Percentiles rank a stretch among this genome's conserved stretches.
These are phyloP conservation scores for Sinocyclocheilus maitianheensis DNA, from an alignment of 2,113 vertebrate species.

Conservation along the genomic window DNA sequence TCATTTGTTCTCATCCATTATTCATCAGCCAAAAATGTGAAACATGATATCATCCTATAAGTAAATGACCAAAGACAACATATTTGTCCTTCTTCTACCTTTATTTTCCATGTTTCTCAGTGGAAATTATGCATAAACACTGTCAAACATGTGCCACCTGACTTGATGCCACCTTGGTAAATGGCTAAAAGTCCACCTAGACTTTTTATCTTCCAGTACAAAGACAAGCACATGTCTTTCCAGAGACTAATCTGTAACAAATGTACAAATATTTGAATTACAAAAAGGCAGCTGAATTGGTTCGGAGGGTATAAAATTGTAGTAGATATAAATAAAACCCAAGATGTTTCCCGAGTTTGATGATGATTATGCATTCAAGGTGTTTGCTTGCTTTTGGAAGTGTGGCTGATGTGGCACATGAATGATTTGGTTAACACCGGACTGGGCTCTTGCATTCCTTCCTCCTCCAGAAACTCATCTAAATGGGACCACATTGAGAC, in stretches of 20 bases:
- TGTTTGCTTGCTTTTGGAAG: slow-evolving; percentile 22
- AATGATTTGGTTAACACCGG: background rate
- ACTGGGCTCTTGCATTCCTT: background rate
- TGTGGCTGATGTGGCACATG: slow-evolving; percentile 23
- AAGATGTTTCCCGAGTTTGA: slow-evolving; percentile 19
- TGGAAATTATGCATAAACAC: slow-evolving; percentile 59
- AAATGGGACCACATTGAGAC: slow-evolving; percentile 33
- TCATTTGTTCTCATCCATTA: background rate
- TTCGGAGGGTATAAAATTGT: slow-evolving; percentile 48
- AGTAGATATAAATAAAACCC: slow-evolving; percentile 48
- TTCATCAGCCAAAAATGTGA: background rate
- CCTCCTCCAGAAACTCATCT: slow-evolving; percentile 21
- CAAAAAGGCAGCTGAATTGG: slow-evolving; percentile 57
- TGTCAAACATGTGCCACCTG: slow-evolving; percentile 37
- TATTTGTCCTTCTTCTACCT: slow-evolving; percentile 45
- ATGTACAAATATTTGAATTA: slow-evolving; percentile 58
- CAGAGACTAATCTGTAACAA: slow-evolving; percentile 56
- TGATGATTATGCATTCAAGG: background rate
- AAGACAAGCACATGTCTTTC: slow-evolving; percentile 44
- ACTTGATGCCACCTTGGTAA: slow-evolving; percentile 28
- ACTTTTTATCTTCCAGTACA: slow-evolving; percentile 48
- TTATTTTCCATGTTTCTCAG: slow-evolving; percentile 59
- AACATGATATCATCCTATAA: background rate
- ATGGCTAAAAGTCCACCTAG: slow-evolving; percentile 22
- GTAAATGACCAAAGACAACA: slow-evolving; percentile 19